Percentiles rank a stretch among this genome's conserved stretches.
These are phyloP conservation scores for Acromyrmex heyeri DNA, from an alignment of 1,140 invertebrate genomes.

Conservation along the genomic window DNA sequence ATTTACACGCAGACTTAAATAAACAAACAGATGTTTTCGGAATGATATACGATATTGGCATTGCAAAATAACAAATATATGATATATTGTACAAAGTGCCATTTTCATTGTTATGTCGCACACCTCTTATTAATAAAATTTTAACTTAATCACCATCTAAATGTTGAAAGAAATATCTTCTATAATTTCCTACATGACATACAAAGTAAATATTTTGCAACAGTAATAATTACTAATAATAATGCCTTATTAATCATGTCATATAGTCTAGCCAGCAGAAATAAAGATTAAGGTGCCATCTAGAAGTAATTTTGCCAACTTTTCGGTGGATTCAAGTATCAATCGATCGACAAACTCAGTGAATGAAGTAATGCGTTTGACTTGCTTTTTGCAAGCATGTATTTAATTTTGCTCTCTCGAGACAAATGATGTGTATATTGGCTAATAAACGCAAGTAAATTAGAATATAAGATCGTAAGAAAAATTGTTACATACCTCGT, in stretches of 20 bases:
- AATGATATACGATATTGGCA: conserved; percentile 6
- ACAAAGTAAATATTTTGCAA: background rate
- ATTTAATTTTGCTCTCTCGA: background rate
- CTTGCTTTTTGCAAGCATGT: background rate
- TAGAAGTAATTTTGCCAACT: background rate
- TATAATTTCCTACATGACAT: background rate
- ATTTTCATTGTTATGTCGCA: background rate
- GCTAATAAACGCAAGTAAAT: background rate
- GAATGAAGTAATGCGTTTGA: background rate
- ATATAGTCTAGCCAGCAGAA: background rate
- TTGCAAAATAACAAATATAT: background rate
- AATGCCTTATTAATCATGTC: background rate
- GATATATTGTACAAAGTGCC: background rate
- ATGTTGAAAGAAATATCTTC: background rate
- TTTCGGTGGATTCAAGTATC: background rate
- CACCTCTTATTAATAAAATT: background rate
- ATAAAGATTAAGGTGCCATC: background rate
- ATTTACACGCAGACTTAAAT: background rate
- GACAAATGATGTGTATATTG: background rate
- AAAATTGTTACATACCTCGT: background rate
- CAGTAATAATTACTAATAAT: background rate
- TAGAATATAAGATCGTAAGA: background rate
- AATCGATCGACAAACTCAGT: background rate
- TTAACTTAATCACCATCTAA: background rate
- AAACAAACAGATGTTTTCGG: conserved; percentile 8